Conservation (phyloP, 2,888 invertebrate genomes). For the Ptychoptera albimana region DNA sequence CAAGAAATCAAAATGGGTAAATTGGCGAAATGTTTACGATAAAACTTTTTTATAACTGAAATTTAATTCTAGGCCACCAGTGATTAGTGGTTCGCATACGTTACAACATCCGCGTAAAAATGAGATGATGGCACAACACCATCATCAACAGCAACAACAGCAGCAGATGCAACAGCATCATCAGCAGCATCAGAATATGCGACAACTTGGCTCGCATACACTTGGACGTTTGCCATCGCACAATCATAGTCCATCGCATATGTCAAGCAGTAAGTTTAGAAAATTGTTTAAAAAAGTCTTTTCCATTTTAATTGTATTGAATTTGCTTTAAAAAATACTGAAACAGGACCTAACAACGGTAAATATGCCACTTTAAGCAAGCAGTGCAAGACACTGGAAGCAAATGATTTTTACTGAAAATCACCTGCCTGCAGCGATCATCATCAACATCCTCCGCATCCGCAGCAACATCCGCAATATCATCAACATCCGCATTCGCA, state of each 20-base stretch:
- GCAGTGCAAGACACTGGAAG: constrained; percentile 89
- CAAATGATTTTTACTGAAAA: constrained; percentile 90
- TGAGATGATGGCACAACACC: constrained; percentile 20
- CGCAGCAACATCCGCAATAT: constrained; percentile 23
- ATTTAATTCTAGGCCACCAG: constrained; percentile 28
- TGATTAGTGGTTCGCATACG: constrained; percentile 31
- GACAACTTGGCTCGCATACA: constrained; percentile 44
- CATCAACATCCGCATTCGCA: constrained; percentile 36
- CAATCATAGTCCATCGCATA: constrained; percentile 41
- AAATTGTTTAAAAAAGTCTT: neutral
- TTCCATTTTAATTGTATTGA: neutral
- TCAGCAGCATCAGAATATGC: constrained; percentile 30
- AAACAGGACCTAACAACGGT: constrained; percentile 53
- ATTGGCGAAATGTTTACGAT: neutral
- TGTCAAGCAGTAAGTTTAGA: constrained; percentile 22
- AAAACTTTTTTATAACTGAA: neutral
- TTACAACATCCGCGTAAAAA: constrained; percentile 30
- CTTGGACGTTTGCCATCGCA: constrained; percentile 48
- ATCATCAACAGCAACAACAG: constrained; percentile 27
- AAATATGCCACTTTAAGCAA: constrained; percentile 93
- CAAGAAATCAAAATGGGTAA: constrained; percentile 33
- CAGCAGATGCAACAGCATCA: constrained; percentile 27
- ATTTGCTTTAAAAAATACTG: constrained; percentile 3
- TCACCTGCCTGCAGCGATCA: constrained; percentile 38
- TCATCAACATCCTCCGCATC: constrained; percentile 14